Conservation (phyloP, 2,797 vertebrate species). For the Nasua narica region DNA sequence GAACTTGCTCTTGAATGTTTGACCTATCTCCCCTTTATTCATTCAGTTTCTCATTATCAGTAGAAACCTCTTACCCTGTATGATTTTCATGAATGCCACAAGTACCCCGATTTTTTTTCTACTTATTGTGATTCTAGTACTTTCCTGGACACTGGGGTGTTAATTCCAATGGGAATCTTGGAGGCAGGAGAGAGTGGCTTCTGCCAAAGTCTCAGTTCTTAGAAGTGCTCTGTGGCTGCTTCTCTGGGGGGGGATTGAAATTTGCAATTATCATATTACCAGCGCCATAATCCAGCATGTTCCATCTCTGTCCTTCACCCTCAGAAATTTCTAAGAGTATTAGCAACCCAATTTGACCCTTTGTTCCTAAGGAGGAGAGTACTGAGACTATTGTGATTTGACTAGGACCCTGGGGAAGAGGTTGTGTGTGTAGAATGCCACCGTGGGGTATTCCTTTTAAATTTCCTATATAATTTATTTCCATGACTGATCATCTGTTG, state of each 20-base stretch:
- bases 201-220: background rate
- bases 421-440: background rate
- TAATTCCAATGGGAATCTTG: slow-evolving; percentile 3
- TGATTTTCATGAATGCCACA: background rate
- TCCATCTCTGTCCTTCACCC: background rate
- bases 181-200: background rate
- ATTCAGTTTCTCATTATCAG: background rate
- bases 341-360: background rate
- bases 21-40: background rate
- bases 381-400: slow-evolving; percentile 6
- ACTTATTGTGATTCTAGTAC: background rate
- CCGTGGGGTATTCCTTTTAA: background rate
- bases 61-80: background rate
- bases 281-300: background rate
- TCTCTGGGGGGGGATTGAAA: background rate
- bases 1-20: background rate
- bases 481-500: background rate
- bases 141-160: background rate
- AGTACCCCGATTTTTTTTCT: background rate
- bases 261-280: background rate
- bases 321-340: background rate
- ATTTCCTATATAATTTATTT: background rate
- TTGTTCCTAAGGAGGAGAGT: background rate
- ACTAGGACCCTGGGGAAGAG: background rate
- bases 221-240: background rate